Percentiles rank a stretch among this genome's conserved stretches.
phyloP scores from a whole-genome alignment of 1,140 invertebrate genomes.

The Epicauta chinensis region DNA sequence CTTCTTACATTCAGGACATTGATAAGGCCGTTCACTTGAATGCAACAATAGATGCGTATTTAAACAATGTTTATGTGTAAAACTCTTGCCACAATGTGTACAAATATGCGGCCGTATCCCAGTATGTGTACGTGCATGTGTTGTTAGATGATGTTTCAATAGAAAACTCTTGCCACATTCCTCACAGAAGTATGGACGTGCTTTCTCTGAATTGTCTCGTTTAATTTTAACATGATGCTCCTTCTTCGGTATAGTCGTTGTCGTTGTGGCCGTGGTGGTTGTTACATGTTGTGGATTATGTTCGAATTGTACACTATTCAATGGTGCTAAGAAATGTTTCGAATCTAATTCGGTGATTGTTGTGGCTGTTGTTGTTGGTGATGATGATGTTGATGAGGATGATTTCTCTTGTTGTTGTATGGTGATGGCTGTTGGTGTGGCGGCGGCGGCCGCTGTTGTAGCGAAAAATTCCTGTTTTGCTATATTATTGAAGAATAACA shows the following conservation, averaged over 20 bases:
- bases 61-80: conserved; percentile 77
- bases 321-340: conserved; percentile 15
- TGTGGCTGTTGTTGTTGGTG: no score
- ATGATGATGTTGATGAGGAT: no score
- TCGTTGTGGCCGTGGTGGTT: no score
- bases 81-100: conserved; percentile 77
- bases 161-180: conserved; percentile 79
- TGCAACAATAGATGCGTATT: conserved; percentile 75
- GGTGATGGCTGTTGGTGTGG: no score
- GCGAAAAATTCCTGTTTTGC: conserved; percentile 13
- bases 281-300: no score
- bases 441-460: background rate
- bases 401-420: no score
- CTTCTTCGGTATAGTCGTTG: no score
- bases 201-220: conserved; percentile 44
- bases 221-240: background rate
- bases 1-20: conserved; percentile 80
- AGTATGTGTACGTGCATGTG: conserved; percentile 70
- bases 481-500: conserved; percentile 19
- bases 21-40: conserved; percentile 72
- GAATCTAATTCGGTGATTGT: background rate
- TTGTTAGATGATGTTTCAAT: conserved; percentile 74
- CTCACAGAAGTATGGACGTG: conserved; percentile 70
- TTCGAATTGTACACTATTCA: conserved; percentile 4
- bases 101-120: conserved; percentile 78